Evolutionary conservation across 2,888 invertebrate species (phyloP).

Genomic region (Congeria kusceri): DNA sequence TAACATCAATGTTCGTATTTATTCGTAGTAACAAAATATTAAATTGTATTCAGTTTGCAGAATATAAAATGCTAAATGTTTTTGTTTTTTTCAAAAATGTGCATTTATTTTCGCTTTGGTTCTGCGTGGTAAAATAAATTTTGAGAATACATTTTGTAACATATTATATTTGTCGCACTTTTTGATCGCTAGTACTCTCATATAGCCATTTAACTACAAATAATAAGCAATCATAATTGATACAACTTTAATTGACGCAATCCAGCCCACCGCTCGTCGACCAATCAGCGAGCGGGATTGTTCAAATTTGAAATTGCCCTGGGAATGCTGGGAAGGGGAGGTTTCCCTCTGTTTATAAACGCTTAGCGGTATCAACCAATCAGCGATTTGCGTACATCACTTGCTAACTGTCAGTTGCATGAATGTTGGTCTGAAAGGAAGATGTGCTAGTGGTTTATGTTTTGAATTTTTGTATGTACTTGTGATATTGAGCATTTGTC

Average conservation of each 20-base stretch:
- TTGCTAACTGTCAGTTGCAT: constrained; percentile 58
- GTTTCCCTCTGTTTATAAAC: constrained; percentile 73
- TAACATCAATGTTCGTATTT: too few relatives aligned
- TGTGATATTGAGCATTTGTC: constrained; percentile 19
- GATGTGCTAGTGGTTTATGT: constrained; percentile 34
- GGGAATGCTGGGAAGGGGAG: constrained; percentile 66
- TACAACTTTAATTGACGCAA: neutral
- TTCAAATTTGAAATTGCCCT: constrained; percentile 65
- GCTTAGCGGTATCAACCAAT: constrained; percentile 66
- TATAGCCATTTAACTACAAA: too few relatives aligned
- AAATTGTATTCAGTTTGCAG: too few relatives aligned
- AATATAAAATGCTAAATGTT: too few relatives aligned
- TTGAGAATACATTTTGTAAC: too few relatives aligned
- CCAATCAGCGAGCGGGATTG: constrained; percentile 50
- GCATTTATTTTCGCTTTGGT: too few relatives aligned
- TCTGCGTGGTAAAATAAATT: too few relatives aligned
- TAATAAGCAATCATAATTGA: neutral
- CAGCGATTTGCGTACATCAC: constrained; percentile 44
- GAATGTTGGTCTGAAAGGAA: constrained; percentile 51
- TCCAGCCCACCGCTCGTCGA: neutral
- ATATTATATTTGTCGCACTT: too few relatives aligned
- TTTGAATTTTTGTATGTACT: constrained; percentile 15
- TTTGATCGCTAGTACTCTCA: too few relatives aligned
- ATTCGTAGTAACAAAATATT: too few relatives aligned
- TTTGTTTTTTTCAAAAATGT: too few relatives aligned